Percentiles rank a stretch among this genome's conserved stretches.
phyloP scores from a whole-genome alignment of 2,888 invertebrate species.

The Diogma glabrata region DNA sequence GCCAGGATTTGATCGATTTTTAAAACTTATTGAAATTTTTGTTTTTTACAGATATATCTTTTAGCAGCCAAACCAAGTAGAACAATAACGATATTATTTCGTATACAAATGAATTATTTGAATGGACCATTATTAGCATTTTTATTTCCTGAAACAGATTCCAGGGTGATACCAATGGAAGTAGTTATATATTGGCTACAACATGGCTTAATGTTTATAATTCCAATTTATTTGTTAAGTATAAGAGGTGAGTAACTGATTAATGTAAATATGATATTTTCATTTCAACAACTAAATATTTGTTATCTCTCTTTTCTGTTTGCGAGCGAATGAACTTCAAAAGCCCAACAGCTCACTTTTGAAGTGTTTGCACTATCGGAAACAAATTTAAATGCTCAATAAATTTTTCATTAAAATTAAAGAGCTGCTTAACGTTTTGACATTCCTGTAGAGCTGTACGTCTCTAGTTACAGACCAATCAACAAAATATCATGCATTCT shows the following conservation, averaged over 20 bases:
- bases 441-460: too few relatives aligned
- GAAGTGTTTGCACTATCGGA: too few relatives aligned
- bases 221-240: slow-evolving; percentile 83
- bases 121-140: slow-evolving; percentile 90
- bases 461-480: too few relatives aligned
- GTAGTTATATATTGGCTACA: slow-evolving; percentile 91
- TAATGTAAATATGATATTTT: not conserved
- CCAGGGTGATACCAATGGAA: slow-evolving; percentile 82
- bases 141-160: slow-evolving; percentile 89
- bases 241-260: slow-evolving; percentile 58
- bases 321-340: not conserved
- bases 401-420: too few relatives aligned
- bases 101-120: slow-evolving; percentile 84
- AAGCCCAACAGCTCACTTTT: too few relatives aligned
- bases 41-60: slow-evolving; percentile 79
- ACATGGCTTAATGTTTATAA: slow-evolving; percentile 88
- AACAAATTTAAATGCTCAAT: too few relatives aligned
- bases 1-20: too few relatives aligned
- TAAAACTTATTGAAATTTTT: too few relatives aligned
- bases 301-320: not conserved
- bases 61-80: slow-evolving; percentile 77
- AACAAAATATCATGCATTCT: too few relatives aligned
- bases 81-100: slow-evolving; percentile 68
- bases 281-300: too few relatives aligned
- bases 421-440: too few relatives aligned